Conservation (phyloP, 2,888 invertebrate species). For the Sphecodes monilicornis region DNA sequence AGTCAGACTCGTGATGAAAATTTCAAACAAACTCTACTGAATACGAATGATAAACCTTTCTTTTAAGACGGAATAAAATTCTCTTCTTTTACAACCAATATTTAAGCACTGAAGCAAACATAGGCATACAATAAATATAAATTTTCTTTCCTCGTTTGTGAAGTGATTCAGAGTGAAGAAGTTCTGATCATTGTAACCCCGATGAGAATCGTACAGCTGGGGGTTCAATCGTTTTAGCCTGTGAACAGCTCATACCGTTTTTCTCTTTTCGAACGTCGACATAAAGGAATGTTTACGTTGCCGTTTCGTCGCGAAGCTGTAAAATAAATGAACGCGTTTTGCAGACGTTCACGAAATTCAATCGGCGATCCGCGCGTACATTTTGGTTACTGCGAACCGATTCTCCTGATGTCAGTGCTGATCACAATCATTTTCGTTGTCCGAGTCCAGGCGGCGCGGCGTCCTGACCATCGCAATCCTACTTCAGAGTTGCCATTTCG, state of each 20-base stretch:
- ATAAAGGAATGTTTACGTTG: not conserved
- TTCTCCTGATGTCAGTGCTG: not conserved
- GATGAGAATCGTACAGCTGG: no score
- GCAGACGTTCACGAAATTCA: not conserved
- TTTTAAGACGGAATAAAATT: no score
- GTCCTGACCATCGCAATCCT: conserved; percentile 54
- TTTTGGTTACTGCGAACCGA: not conserved
- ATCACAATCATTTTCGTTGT: not conserved
- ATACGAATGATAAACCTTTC: no score
- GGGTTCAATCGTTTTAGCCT: no score
- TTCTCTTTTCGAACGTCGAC: not conserved
- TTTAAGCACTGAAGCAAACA: no score
- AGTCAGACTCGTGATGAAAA: no score
- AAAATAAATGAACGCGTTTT: not conserved
- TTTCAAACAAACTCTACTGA: no score
- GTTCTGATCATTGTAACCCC: no score
- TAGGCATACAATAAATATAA: no score
- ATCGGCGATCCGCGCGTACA: not conserved
- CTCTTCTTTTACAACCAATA: no score
- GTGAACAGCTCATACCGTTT: not conserved
- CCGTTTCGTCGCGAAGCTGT: not conserved
- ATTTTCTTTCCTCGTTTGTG: no score
- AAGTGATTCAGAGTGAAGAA: no score
- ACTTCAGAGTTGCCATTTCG: conserved; percentile 4
- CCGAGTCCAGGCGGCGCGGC: not conserved